These are phyloP conservation scores for Macrotis lagotis DNA, from an alignment of 2,113 vertebrate genomes.

Conservation along the genomic window DNA sequence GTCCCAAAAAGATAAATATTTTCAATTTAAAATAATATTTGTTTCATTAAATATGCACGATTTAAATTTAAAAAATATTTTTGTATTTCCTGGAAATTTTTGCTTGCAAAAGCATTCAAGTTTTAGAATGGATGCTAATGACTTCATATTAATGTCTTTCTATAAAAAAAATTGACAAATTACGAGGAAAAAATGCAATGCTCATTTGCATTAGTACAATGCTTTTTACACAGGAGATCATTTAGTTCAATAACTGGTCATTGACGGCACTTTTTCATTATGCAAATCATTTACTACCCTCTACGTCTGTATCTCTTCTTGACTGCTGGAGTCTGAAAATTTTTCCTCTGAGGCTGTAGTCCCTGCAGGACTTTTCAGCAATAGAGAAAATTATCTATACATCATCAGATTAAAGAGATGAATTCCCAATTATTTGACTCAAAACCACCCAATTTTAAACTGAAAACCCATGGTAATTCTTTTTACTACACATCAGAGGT, in stretches of 20 bases:
- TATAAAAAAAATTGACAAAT: not conserved
- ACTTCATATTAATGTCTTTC: not conserved
- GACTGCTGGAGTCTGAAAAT: not conserved
- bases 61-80: not conserved
- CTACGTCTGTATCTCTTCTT: not conserved
- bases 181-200: not conserved
- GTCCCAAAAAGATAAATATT: not conserved
- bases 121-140: not conserved
- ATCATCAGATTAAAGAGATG: not conserved
- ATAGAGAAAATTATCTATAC: not conserved
- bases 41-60: not conserved
- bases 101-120: not conserved
- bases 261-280: not conserved
- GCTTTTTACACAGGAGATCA: not conserved
- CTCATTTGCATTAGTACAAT: not conserved
- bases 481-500: not conserved
- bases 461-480: not conserved
- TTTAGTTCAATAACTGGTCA: not conserved
- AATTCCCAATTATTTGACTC: not conserved
- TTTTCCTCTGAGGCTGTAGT: not conserved
- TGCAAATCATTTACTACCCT: not conserved
- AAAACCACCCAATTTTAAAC: constrained; percentile 28
- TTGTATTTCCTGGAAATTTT: not conserved
- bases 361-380: not conserved
- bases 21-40: not conserved